Evolutionary conservation across 2,113 vertebrate genomes (phyloP).

Genomic region (Excalfactoria chinensis): DNA sequence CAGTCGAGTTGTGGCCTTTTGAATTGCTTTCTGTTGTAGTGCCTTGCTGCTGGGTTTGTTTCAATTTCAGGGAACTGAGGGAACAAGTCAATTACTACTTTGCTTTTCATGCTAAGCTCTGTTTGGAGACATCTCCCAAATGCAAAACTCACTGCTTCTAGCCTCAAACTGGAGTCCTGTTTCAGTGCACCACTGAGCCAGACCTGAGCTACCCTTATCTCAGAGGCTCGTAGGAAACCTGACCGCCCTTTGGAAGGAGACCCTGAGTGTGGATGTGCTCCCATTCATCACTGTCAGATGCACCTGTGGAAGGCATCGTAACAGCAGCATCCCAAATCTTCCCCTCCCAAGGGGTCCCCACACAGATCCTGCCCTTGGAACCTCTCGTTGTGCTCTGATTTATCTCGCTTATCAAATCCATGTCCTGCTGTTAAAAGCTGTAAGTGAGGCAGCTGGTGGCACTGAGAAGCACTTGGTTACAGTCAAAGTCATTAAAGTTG

Average conservation of each 20-base stretch:
- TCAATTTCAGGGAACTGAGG: not conserved
- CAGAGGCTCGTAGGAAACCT: not conserved
- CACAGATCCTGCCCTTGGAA: not conserved
- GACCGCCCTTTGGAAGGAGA: not conserved
- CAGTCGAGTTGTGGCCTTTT: not conserved
- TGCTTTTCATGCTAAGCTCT: not conserved
- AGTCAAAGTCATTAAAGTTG: not conserved
- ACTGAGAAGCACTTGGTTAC: not conserved
- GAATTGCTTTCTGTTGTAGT: not conserved
- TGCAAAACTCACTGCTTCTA: not conserved
- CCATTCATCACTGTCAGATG: slow-evolving; percentile 45
- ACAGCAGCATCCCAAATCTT: not conserved
- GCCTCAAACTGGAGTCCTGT: not conserved
- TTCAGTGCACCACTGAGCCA: not conserved
- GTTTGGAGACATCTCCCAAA: not conserved
- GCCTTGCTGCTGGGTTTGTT: not conserved
- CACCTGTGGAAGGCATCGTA: not conserved
- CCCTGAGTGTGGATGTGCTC: not conserved
- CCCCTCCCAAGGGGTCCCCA: not conserved
- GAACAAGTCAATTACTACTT: not conserved
- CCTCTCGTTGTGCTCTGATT: accelerated
- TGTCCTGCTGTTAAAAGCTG: not conserved
- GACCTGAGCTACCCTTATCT: not conserved
- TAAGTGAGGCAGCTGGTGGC: not conserved
- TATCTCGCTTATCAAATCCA: not conserved